phyloP scores from a whole-genome alignment of 2,888 invertebrate genomes.

The Leptodirus hochenwartii region DNA sequence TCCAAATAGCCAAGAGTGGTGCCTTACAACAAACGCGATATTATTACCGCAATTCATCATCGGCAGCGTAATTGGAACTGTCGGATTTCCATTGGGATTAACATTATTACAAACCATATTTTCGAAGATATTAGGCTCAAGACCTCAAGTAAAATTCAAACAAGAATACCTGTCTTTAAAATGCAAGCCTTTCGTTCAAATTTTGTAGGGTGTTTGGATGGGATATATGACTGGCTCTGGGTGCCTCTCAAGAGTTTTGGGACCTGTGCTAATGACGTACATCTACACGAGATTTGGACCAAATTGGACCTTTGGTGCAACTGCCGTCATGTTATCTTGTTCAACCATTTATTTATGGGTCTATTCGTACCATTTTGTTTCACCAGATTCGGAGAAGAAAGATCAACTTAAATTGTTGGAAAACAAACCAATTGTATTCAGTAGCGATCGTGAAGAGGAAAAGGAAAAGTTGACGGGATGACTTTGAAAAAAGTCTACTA shows the following conservation, averaged over 20 bases:
- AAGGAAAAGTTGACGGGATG: too few species aligned
- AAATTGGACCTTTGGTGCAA: constrained; percentile 58
- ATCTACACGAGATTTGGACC: constrained; percentile 66
- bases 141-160: constrained; percentile 44
- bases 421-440: too few species aligned
- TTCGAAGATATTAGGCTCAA: constrained; percentile 66
- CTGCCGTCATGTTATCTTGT: constrained; percentile 50
- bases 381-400: not conserved
- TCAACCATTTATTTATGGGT: constrained; percentile 46
- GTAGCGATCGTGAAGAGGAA: too few species aligned
- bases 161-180: constrained; percentile 1
- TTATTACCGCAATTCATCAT: constrained; percentile 54
- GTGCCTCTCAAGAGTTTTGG: constrained; percentile 63
- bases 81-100: constrained; percentile 70
- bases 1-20: constrained; percentile 57
- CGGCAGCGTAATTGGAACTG: constrained; percentile 54
- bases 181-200: too few species aligned
- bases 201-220: constrained; percentile 53
- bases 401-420: too few species aligned
- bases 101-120: constrained; percentile 74
- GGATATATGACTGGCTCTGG: constrained; percentile 72
- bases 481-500: too few species aligned
- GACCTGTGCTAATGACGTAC: constrained; percentile 62
- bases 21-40: constrained; percentile 47
- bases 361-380: constrained; percentile 1